Base-by-base conservation (phyloP, 2,888 invertebrate genomes). In the Podotricha telesiphe region DNA sequence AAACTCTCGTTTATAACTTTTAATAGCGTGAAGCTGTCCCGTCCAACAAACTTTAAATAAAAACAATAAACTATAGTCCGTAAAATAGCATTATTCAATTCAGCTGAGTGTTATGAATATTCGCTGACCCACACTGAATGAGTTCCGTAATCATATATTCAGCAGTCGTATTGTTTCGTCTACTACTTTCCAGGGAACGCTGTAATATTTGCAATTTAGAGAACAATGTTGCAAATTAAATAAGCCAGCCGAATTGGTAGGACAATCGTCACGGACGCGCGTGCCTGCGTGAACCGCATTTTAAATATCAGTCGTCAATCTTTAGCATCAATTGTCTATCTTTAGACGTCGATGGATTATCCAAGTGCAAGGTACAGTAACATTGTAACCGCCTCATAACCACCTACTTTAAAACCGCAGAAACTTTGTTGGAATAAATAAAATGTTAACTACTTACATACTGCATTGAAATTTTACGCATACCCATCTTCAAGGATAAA, bases 191-290 rank as follows among this genome's bases (percentile, higher is more conserved):
- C 84, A 86, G 77, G 28, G 62, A 63, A 55, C 37, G 63, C 58
- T 68, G 68, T 68, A 69, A 61, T 70, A 69, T 73, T 78, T 85
- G 82, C 81, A 82, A 73, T 83, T 82, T 77, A 77, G 80, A 77
- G 79, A 78, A 87, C 87, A 88, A 85, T 87, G 88, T 89, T 84
- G 88, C 86, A 81, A 87, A 87, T 82, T 77, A 78, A 83, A 82
- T 80, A 80, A 78, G 77, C 78, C 70, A 76, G 53, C 81, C 85
- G 80, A 88, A 88, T 85, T 82, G 76, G 84, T 78, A 80, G 77
- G 80, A 81, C 85, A 80, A 80, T 81, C 78, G 82, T 78, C 79
- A 78, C 77, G 78, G 78, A 78, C 80, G 77, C 75, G 73, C 78
- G 75, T 74, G 77, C 73, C 59, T 53, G 79, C 90, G 88, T 87